Base-by-base conservation (phyloP, 2,888 invertebrate genomes). In the Beris morrisii region DNA sequence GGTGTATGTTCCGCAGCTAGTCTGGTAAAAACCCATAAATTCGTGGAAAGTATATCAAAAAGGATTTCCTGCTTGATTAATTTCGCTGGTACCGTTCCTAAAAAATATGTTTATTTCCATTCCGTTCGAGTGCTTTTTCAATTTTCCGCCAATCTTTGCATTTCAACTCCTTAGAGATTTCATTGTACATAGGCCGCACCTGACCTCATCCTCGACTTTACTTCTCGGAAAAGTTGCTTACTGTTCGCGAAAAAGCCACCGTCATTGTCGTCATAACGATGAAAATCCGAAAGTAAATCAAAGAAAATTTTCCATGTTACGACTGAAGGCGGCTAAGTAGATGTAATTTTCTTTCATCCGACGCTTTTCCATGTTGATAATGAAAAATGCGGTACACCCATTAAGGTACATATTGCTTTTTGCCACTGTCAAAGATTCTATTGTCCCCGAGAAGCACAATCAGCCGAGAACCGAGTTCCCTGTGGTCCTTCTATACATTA, bases 341-440 rank as follows among this genome's bases (percentile, higher is more conserved):
- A 65, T 61, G 65, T 61, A 68, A 63, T 66, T 68, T 67, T 63
- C 65, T 68, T 68, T 68, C 58, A 68, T 68, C 68, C 52, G 50
- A 61, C 65, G 68, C 63, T 68, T 61, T 65, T 68, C 63, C 65
- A 65, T 50, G 61, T 52, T 63, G 65, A 55, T 68, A 66, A 66
- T 66, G 65, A 68, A 68, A 68, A 68, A 66, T 66, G 63, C 63
- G 65, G 57, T 57, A 32, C 58, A n/a, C 63, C 22, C 56, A 61
- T 59, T 65, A 68, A 54, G 59, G 67, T 61, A 59, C 48, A 31
- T 57, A 65, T 45, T 48, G 56, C 48, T 56, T 48, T 22, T 65
- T 64, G 30, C 44, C 58, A 31, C 15, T 48, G 67, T 61, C 54
- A 65, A 65, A 52, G 65, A 50, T 43, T 44, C 66, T 15, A 66